These are phyloP conservation scores for Cyclophora albipunctata DNA, from an alignment of 2,888 invertebrate genomes.

Conservation along the genomic window DNA sequence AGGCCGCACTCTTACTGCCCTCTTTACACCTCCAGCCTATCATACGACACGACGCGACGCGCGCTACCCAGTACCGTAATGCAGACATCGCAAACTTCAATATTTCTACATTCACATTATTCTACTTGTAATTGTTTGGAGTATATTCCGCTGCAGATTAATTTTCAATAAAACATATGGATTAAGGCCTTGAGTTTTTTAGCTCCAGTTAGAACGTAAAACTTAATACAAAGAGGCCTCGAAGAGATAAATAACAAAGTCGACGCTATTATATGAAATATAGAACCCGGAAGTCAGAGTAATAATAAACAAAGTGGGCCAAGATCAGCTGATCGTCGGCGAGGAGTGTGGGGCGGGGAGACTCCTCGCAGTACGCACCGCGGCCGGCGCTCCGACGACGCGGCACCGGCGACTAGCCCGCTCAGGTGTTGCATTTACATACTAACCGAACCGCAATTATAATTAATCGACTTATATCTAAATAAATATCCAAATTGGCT, in stretches of 20 bases:
- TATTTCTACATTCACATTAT: background rate
- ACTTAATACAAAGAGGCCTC: too few species aligned
- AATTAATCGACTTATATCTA: too few species aligned
- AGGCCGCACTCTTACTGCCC: conserved; percentile 4
- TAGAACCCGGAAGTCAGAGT: too few species aligned
- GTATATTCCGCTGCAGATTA: too few species aligned
- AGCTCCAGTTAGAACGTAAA: too few species aligned
- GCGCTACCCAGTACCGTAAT: background rate
- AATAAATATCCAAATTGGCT: too few species aligned
- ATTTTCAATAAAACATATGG: too few species aligned
- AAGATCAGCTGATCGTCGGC: conserved; percentile 25
- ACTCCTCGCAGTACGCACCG: background rate
- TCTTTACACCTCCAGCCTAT: background rate
- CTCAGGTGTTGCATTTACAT: too few species aligned
- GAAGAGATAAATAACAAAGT: too few species aligned
- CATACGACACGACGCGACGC: background rate
- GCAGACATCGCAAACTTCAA: background rate
- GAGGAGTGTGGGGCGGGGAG: background rate
- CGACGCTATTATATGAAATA: too few species aligned
- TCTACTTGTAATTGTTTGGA: background rate
- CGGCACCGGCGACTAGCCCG: background rate
- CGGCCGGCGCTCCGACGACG: background rate
- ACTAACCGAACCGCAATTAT: too few species aligned
- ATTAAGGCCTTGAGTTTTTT: too few species aligned
- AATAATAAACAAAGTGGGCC: conserved; percentile 6